These are phyloP conservation scores for Amyelois transitella DNA, from an alignment of 1,140 invertebrate species.

Conservation along the genomic window DNA sequence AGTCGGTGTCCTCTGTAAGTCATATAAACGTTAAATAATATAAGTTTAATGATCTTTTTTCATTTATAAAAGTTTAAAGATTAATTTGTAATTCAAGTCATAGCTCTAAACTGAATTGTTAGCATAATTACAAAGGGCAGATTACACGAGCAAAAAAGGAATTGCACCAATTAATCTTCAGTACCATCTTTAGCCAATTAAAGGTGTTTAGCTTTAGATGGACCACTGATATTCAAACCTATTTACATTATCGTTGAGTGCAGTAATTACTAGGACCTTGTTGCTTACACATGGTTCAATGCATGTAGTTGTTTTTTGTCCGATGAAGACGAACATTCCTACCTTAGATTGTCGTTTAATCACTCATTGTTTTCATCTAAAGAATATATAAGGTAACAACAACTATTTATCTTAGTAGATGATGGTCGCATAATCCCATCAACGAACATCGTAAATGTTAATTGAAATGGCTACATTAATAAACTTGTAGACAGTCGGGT, in stretches of 20 bases:
- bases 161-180: neutral
- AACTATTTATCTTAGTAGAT: neutral
- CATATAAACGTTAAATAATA: no score
- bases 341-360: conserved; percentile 14
- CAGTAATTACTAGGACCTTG: neutral
- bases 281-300: neutral
- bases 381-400: conserved; percentile 10
- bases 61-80: no score
- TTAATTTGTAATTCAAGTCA: neutral
- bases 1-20: no score
- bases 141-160: neutral
- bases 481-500: no score
- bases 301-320: neutral
- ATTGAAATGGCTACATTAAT: neutral
- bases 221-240: neutral
- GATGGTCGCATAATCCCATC: neutral
- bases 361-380: conserved; percentile 16
- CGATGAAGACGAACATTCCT: conserved; percentile 10
- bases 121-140: conserved; percentile 1
- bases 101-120: neutral
- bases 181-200: conserved; percentile 2
- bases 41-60: no score
- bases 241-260: neutral
- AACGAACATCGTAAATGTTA: neutral
- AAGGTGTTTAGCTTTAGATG: conserved; percentile 3